Percentiles rank a stretch among this genome's conserved stretches.
Evolutionary conservation across 2,797 vertebrate species (phyloP).

Genomic region (Propithecus perrieri): DNA sequence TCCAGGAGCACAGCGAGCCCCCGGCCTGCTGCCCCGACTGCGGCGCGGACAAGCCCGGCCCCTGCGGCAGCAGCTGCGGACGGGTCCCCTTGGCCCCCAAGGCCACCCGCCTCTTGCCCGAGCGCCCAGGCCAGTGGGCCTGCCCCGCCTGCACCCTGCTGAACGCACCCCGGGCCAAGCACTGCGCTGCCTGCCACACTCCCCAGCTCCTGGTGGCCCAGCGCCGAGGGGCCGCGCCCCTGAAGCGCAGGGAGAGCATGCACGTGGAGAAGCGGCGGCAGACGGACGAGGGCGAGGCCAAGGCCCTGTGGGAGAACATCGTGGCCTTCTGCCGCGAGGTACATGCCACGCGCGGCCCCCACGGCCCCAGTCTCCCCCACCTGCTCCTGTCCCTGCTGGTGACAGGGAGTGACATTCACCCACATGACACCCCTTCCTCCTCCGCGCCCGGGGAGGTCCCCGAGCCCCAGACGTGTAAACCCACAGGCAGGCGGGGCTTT

Average conservation of each 20-base stretch:
- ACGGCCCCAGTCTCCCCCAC: background rate
- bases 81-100: constrained; percentile 85
- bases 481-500: background rate
- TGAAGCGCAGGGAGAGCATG: constrained; percentile 96
- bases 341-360: constrained; percentile 66
- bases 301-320: constrained; percentile 98
- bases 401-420: background rate
- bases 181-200: constrained; percentile 96
- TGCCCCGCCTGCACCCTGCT: constrained; percentile 97
- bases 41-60: constrained; percentile 67
- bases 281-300: constrained; percentile 97
- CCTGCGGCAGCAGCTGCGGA: constrained; percentile 68
- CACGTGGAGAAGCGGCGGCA: constrained; percentile 95
- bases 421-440: background rate
- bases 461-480: background rate
- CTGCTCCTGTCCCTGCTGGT: background rate
- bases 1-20: constrained; percentile 89
- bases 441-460: background rate
- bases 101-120: constrained; percentile 86
- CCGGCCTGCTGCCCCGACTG: constrained; percentile 87
- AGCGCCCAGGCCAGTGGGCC: constrained; percentile 90
- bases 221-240: constrained; percentile 88
- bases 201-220: constrained; percentile 93
- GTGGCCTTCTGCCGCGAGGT: constrained; percentile 98
- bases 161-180: constrained; percentile 91